Percentiles rank a stretch among this genome's conserved stretches.
Conservation (phyloP, 2,113 vertebrate species). For the Odontesthes bonariensis region DNA sequence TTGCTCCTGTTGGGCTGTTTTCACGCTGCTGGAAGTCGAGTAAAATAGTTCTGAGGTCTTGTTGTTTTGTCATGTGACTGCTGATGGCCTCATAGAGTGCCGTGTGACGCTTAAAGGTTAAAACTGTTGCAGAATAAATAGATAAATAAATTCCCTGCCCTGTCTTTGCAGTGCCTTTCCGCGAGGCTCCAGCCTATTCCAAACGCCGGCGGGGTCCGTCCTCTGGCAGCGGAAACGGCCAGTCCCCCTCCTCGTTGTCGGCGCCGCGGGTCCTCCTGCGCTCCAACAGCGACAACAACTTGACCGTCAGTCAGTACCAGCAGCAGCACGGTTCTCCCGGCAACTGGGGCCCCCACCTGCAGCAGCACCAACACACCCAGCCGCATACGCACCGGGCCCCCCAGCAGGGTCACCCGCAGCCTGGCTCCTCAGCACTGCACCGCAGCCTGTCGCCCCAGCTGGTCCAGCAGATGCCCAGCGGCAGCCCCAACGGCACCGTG, state of each 20-base stretch:
- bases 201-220: constrained; percentile 88
- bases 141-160: not conserved
- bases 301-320: constrained; percentile 77
- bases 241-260: constrained; percentile 85
- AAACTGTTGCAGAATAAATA: too few species aligned
- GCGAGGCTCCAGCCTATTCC: constrained; percentile 94
- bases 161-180: constrained; percentile 90
- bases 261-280: constrained; percentile 92
- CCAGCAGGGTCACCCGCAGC: constrained; percentile 83
- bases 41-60: too few species aligned
- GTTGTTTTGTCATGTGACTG: too few species aligned
- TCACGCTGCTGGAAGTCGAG: too few species aligned
- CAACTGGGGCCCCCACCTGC: constrained; percentile 60
- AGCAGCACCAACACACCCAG: constrained; percentile 56
- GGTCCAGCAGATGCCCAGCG: constrained; percentile 89
- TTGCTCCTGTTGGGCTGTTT: too few species aligned
- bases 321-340: constrained; percentile 56
- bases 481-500: constrained; percentile 90
- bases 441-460: constrained; percentile 96
- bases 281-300: constrained; percentile 97
- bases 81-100: too few species aligned
- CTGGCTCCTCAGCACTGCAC: constrained; percentile 85
- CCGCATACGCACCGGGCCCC: constrained; percentile 59
- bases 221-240: constrained; percentile 75
- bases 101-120: too few species aligned